Conservation (phyloP, 2,113 vertebrate species). For the Canis aureus region DNA sequence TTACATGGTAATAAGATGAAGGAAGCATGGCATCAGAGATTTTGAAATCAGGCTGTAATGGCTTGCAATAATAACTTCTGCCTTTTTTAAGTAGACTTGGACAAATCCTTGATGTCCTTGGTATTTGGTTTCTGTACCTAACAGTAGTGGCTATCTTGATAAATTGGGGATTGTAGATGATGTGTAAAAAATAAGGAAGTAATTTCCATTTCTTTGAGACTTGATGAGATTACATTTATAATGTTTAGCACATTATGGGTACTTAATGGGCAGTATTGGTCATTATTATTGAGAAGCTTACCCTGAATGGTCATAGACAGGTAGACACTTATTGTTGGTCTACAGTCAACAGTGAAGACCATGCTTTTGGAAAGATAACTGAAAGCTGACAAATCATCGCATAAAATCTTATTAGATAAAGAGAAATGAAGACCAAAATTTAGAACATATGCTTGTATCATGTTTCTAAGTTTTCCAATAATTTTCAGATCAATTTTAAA, state of each 20-base stretch:
- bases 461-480: conserved; percentile 40
- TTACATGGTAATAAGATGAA: neutral
- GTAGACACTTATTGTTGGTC: neutral
- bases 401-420: neutral
- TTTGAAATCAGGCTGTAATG: neutral
- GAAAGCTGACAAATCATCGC: neutral
- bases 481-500: conserved; percentile 18
- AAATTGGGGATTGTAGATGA: neutral
- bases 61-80: neutral
- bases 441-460: neutral
- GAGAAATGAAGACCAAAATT: neutral
- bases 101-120: neutral
- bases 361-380: neutral
- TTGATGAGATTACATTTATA: neutral
- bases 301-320: neutral
- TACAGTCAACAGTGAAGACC: neutral
- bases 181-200: neutral
- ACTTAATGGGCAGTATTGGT: neutral
- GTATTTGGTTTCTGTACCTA: neutral
- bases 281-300: neutral
- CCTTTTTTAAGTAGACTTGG: neutral
- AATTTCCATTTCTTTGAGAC: neutral
- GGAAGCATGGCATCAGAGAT: neutral
- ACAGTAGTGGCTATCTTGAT: neutral
- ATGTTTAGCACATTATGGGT: neutral